Evolutionary conservation across 30 jellyfish, hydroid and myxozoan species (phyloP).

Genomic region (Aurelia sp.): DNA sequence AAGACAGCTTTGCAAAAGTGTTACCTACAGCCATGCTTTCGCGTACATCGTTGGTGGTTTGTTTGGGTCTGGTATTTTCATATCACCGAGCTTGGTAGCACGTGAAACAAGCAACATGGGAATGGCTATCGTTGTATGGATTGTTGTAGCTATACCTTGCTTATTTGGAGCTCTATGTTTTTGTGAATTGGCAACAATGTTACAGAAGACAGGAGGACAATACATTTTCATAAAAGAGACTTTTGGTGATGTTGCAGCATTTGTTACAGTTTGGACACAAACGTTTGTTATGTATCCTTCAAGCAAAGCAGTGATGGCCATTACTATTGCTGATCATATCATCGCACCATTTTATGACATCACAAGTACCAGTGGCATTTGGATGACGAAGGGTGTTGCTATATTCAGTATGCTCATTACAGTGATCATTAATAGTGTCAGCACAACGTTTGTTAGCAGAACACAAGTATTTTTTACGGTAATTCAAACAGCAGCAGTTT

Average conservation of each 20-base stretch:
- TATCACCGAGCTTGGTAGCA: no score
- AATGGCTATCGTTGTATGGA: no score
- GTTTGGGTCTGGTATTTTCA: slow-evolving; percentile 1
- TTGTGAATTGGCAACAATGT: slow-evolving; percentile 42
- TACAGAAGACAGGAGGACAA: no score
- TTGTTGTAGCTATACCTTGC: slow-evolving; percentile 40
- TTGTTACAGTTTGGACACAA: slow-evolving; percentile 4
- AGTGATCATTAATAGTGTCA: not conserved
- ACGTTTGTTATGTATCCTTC: slow-evolving; percentile 43
- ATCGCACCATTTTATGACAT: not conserved
- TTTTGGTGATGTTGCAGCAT: no score
- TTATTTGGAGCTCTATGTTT: slow-evolving; percentile 49
- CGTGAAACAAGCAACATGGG: no score
- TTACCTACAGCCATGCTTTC: slow-evolving; percentile 54
- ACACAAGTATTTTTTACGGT: slow-evolving; percentile 23
- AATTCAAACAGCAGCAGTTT: slow-evolving; percentile 33
- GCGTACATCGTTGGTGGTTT: slow-evolving; percentile 41
- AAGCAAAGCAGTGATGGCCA: slow-evolving; percentile 32
- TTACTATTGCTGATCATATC: slow-evolving; percentile 38
- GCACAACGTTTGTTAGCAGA: not conserved
- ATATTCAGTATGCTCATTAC: slow-evolving; percentile 11
- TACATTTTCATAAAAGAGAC: no score
- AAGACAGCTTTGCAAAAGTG: slow-evolving; percentile 2
- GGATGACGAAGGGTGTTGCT: slow-evolving; percentile 47
- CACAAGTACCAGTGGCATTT: slow-evolving; percentile 11